These are phyloP conservation scores for Daphoenositta chrysoptera DNA, from an alignment of 2,113 vertebrate species.

Conservation along the genomic window DNA sequence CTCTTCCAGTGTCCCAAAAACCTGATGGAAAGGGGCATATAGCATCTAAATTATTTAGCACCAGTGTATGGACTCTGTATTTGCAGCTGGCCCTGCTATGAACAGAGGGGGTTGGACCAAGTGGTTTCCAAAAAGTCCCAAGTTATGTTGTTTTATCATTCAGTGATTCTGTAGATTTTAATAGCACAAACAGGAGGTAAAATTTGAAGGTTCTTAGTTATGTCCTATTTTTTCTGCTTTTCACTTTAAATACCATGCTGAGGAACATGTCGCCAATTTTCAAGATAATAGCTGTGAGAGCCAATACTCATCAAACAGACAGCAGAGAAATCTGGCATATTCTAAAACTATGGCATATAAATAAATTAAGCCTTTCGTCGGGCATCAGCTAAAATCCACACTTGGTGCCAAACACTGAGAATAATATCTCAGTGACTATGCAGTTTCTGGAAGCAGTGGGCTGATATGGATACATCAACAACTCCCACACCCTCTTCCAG, in stretches of 20 bases:
- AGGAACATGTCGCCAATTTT: not conserved
- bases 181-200: not conserved
- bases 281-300: not conserved
- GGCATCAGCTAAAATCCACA: not conserved
- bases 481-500: not conserved
- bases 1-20: not conserved
- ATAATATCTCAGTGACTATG: not conserved
- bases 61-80: not conserved
- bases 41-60: not conserved
- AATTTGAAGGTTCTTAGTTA: not conserved
- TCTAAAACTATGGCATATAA: not conserved
- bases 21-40: not conserved
- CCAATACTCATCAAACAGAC: not conserved
- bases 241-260: not conserved
- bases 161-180: not conserved
- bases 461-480: not conserved
- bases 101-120: not conserved
- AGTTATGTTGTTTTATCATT: not conserved
- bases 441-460: conserved; percentile 18
- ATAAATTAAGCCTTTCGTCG: not conserved
- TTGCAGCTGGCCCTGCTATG: not conserved
- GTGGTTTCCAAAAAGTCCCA: not conserved
- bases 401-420: not conserved
- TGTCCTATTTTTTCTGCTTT: not conserved
- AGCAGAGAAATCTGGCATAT: not conserved